A percentile compares a stretch with the other conserved stretches of the same genome.
Evolutionary conservation across 1,140 invertebrate genomes (phyloP).

Genomic region (Pantala flavescens): DNA sequence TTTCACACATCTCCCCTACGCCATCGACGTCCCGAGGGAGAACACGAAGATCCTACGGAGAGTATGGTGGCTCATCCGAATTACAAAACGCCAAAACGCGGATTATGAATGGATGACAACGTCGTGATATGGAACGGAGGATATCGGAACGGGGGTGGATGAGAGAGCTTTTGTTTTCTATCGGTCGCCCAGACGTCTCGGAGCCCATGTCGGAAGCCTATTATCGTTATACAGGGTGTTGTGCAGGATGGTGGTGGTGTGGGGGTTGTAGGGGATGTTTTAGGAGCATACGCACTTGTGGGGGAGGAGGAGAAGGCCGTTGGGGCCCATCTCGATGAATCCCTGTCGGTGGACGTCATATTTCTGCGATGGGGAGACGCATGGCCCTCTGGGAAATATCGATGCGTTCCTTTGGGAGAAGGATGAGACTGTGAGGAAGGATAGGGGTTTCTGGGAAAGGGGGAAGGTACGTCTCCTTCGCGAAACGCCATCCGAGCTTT

Average conservation of each 20-base stretch:
- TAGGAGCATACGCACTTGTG: background rate
- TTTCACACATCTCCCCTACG: too few species aligned
- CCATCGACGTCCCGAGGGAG: background rate
- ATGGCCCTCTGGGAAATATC: conserved; percentile 7
- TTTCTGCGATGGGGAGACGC: background rate
- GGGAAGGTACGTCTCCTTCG: background rate
- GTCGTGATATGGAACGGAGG: background rate
- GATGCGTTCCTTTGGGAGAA: background rate
- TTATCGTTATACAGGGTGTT: background rate
- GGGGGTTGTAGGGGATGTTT: background rate
- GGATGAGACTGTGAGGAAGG: background rate
- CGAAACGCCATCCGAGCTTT: background rate
- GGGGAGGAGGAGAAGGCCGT: background rate
- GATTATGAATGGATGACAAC: background rate
- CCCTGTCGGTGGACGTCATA: background rate
- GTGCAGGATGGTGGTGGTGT: background rate
- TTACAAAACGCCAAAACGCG: background rate
- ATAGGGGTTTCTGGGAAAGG: background rate
- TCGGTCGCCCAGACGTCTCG: background rate
- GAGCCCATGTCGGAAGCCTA: conserved; percentile 6
- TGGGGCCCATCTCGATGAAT: background rate
- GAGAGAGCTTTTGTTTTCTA: background rate
- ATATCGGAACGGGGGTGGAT: background rate
- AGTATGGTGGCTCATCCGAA: background rate
- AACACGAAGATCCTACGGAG: background rate